Evolutionary conservation across 2,888 invertebrate genomes (phyloP).

Genomic region (Synanthedon vespiformis): DNA sequence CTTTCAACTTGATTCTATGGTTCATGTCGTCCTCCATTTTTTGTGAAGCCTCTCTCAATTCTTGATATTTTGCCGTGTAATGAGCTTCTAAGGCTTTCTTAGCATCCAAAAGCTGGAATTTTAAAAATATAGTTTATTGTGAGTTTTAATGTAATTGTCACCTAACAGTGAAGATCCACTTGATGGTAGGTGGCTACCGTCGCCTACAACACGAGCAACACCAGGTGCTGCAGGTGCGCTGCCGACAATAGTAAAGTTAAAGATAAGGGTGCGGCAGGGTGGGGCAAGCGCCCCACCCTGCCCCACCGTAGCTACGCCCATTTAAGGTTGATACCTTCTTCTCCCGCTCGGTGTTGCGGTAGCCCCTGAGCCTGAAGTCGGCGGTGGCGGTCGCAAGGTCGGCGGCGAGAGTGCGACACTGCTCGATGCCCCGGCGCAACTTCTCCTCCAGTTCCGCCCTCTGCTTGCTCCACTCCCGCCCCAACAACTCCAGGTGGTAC

Average conservation of each 20-base stretch:
- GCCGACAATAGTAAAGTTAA: too few species aligned
- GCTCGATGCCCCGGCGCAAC: constrained; percentile 68
- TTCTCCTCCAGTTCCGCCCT: constrained; percentile 68
- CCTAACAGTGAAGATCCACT: too few species aligned
- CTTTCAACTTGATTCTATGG: constrained; percentile 59
- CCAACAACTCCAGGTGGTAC: constrained; percentile 60
- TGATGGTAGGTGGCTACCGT: too few species aligned
- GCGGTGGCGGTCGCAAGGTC: constrained; percentile 73
- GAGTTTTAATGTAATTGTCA: too few species aligned
- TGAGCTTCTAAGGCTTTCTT: constrained; percentile 72
- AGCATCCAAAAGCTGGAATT: constrained; percentile 53
- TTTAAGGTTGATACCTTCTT: constrained; percentile 40
- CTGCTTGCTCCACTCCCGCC: constrained; percentile 71
- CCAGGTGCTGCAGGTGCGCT: too few species aligned
- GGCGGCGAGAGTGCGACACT: constrained; percentile 71
- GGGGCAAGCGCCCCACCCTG: too few species aligned
- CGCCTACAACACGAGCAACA: too few species aligned
- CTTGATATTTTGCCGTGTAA: constrained; percentile 70
- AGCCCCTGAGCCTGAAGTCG: constrained; percentile 61
- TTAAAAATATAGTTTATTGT: too few species aligned
- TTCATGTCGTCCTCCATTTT: constrained; percentile 72
- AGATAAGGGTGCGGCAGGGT: too few species aligned
- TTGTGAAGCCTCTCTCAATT: constrained; percentile 68
- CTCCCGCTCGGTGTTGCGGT: constrained; percentile 66
- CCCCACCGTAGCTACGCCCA: too few species aligned